These are phyloP conservation scores for Acipenser oxyrinchus DNA, from an alignment of 2,797 vertebrate species.

Conservation along the genomic window DNA sequence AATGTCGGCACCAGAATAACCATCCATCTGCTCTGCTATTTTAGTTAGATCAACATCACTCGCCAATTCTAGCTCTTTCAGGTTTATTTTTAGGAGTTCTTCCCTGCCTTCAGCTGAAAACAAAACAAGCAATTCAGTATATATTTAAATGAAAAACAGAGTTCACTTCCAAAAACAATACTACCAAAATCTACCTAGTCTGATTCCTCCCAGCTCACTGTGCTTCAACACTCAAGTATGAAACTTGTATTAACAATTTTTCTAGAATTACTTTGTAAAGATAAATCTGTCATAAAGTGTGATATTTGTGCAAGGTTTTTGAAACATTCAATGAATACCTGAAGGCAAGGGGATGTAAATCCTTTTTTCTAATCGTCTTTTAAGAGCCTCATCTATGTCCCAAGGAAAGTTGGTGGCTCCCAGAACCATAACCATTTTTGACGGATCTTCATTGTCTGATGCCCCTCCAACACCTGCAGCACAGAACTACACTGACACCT, in stretches of 20 bases:
- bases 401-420: constrained; percentile 98
- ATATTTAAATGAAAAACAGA: no score
- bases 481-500: no score
- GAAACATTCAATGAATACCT: constrained; percentile 53
- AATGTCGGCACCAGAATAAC: constrained; percentile 95
- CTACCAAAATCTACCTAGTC: no score
- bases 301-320: background rate
- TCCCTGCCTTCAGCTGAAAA: constrained; percentile 79
- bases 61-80: constrained; percentile 87
- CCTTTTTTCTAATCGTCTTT: constrained; percentile 89
- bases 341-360: constrained; percentile 97
- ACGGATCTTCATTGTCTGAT: constrained; percentile 88
- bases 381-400: constrained; percentile 96
- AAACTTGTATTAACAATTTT: no score
- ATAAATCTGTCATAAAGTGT: no score
- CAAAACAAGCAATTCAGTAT: no score
- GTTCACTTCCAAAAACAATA: no score
- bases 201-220: no score
- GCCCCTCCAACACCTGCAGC: constrained; percentile 85
- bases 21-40: constrained; percentile 91
- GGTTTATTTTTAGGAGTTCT: constrained; percentile 84
- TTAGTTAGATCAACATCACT: constrained; percentile 78
- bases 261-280: no score
- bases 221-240: no score
- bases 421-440: constrained; percentile 98